phyloP scores from a whole-genome alignment of 2,888 invertebrate genomes.

The Dioctria linearis region DNA sequence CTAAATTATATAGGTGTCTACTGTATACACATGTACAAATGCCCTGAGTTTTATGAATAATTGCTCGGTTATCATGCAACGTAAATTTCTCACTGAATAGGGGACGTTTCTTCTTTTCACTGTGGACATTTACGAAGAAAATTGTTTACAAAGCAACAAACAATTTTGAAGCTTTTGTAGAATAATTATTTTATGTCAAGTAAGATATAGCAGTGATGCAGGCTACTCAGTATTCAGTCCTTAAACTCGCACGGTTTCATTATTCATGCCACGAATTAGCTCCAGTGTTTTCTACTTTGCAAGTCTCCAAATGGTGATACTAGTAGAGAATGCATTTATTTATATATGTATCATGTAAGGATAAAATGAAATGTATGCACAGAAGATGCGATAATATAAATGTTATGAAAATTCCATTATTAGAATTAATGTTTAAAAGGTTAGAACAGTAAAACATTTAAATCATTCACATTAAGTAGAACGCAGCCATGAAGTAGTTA shows the following conservation, averaged over 20 bases:
- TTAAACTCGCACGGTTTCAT: constrained; percentile 8
- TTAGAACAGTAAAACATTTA: no score
- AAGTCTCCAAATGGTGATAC: no score
- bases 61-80: constrained; percentile 55
- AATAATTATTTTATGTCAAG: constrained; percentile 56
- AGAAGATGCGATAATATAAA: no score
- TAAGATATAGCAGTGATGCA: constrained; percentile 28
- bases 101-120: constrained; percentile 52
- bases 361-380: no score
- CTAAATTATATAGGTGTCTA: constrained; percentile 28
- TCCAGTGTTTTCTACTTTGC: constrained; percentile 3
- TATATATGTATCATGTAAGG: no score
- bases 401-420: no score
- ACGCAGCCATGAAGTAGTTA: no score
- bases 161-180: constrained; percentile 41
- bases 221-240: not conserved
- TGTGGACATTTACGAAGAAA: constrained; percentile 42
- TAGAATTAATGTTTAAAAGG: no score
- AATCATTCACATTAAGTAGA: no score
- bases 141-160: constrained; percentile 56
- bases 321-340: no score
- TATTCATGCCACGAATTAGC: constrained; percentile 26
- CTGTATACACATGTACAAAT: constrained; percentile 27
- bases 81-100: constrained; percentile 34
- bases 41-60: constrained; percentile 57